These are phyloP conservation scores for Gallinago solitaria DNA, from an alignment of 2,797 vertebrate genomes.

Conservation along the genomic window DNA sequence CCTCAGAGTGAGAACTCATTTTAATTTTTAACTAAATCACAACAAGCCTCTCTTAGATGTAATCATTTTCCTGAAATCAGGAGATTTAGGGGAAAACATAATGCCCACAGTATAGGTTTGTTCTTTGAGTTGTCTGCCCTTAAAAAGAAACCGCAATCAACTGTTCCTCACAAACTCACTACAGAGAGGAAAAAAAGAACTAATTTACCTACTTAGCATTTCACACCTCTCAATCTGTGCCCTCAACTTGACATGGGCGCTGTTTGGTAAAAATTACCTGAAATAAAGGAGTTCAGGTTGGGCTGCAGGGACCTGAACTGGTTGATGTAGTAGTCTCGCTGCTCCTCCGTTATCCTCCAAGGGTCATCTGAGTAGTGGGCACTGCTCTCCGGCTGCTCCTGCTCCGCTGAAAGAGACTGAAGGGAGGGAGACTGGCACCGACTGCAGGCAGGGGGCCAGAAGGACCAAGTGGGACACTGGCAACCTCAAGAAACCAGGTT, in stretches of 20 bases:
- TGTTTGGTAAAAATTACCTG: slow-evolving; percentile 77
- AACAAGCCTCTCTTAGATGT: neutral
- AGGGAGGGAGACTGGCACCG: neutral
- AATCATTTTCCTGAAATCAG: neutral
- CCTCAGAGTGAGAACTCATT: neutral
- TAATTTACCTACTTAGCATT: neutral
- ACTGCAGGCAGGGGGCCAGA: neutral
- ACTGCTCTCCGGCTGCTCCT: slow-evolving; percentile 78
- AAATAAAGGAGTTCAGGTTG: slow-evolving; percentile 88
- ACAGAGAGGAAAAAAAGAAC: neutral
- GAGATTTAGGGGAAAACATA: neutral
- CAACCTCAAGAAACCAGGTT: neutral
- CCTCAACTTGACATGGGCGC: rapidly evolving
- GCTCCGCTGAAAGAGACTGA: slow-evolving; percentile 84
- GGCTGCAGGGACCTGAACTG: slow-evolving; percentile 93
- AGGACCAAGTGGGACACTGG: neutral
- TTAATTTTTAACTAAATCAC: neutral
- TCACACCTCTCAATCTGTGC: neutral
- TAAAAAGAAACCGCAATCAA: neutral
- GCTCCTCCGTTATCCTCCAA: slow-evolving; percentile 97
- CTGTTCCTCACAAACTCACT: neutral
- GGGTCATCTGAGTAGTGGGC: slow-evolving; percentile 86
- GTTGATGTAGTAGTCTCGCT: slow-evolving; percentile 92
- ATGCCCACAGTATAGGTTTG: neutral
- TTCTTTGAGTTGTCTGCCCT: neutral